Conservation (phyloP, 1,140 invertebrate genomes). For the Bombyx mandarina region DNA sequence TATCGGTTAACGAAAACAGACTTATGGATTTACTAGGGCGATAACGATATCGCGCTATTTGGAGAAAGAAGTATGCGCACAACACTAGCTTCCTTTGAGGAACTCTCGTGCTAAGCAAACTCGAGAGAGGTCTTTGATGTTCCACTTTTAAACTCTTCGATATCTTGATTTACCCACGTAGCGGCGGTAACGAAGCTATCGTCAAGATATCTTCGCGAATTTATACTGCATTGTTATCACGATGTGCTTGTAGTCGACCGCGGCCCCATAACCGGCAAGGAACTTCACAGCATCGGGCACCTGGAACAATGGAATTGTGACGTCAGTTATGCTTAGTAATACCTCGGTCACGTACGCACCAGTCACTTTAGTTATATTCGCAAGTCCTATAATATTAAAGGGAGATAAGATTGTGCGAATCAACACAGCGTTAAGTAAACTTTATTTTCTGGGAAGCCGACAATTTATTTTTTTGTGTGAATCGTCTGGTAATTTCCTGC, state of each 20-base stretch:
- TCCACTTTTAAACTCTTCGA: constrained; percentile 10
- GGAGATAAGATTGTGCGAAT: no score
- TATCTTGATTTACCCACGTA: constrained; percentile 4
- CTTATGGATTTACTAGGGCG: constrained; percentile 32
- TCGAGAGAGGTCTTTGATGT: constrained; percentile 1
- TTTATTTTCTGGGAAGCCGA: no score
- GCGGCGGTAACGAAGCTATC: constrained; percentile 7
- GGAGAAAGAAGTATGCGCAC: constrained; percentile 3
- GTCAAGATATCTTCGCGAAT: constrained; percentile 32
- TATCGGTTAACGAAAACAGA: constrained; percentile 41
- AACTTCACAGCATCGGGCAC: constrained; percentile 49
- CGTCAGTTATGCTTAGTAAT: constrained; percentile 5
- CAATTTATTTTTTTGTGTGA: no score
- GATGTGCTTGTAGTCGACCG: constrained; percentile 37
- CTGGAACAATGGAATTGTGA: constrained; percentile 49
- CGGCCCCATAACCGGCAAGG: constrained; percentile 60
- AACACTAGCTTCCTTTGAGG: constrained; percentile 23
- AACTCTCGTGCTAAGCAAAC: constrained; percentile 12
- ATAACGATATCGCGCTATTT: constrained; percentile 28
- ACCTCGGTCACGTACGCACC: no score
- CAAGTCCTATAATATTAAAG: no score
- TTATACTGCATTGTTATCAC: constrained; percentile 19
- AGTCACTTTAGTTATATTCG: no score
- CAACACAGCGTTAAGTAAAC: no score
- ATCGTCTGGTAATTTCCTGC: no score